phyloP scores from a whole-genome alignment of 1,140 invertebrate species.

The Bicyclus anynana region DNA sequence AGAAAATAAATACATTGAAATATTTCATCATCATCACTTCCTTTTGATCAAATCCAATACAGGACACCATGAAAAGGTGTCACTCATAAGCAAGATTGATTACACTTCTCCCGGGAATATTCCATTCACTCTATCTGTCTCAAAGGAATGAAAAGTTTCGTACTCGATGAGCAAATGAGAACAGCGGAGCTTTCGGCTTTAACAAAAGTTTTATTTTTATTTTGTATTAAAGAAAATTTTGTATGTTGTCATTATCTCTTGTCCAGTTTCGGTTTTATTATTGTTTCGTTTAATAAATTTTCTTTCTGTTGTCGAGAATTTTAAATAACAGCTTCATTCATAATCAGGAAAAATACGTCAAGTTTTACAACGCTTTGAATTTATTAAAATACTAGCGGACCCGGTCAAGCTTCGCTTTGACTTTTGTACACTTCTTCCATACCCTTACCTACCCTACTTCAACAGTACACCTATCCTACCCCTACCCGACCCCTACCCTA shows the following conservation, averaged over 20 bases:
- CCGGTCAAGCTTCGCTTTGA: no score
- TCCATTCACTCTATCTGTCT: conserved; percentile 1
- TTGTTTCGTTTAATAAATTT: neutral
- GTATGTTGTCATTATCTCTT: neutral
- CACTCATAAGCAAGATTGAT: conserved; percentile 8
- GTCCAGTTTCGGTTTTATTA: neutral
- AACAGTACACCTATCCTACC: no score
- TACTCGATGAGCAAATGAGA: neutral
- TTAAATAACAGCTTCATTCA: neutral
- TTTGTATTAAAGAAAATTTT: neutral
- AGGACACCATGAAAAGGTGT: neutral
- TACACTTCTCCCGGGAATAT: neutral
- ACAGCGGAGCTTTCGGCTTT: neutral
- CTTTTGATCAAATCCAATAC: neutral
- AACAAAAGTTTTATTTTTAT: neutral
- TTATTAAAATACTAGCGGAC: no score
- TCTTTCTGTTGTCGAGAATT: neutral
- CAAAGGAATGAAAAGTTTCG: neutral
- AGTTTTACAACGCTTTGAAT: no score
- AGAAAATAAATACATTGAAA: neutral
- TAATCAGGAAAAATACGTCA: neutral
- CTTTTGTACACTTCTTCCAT: no score
- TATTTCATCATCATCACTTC: neutral
- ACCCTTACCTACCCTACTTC: no score
- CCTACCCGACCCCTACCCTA: no score